Evolutionary conservation across 2,113 vertebrate species (phyloP), one percentile per base, ranked within the genome.

Genomic region (Elephas maximus): DNA sequence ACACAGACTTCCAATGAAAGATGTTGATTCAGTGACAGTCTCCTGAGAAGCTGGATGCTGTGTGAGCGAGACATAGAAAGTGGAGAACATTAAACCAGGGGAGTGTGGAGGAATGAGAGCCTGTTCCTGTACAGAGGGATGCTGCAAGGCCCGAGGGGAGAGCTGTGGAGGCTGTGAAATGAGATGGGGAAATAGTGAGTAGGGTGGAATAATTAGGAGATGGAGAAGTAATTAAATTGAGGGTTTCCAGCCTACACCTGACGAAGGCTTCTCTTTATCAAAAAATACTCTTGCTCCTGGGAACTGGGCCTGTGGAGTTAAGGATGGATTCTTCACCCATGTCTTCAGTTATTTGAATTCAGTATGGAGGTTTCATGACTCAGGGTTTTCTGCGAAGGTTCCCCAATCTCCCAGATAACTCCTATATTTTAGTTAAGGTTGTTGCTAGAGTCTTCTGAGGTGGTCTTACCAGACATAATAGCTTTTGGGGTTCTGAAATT

Each of bases 201-300:
- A 21, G 20, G 45, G 63, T 76, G 11, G 87, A 51, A 95, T 81
- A 87, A 74, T 63, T 28, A 90, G 90, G 78, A 85, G 63, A 83
- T 23, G 48, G 62, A 87, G 87, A 90, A 80, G 89, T 96, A 71
- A 96, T 96, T 97, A 96, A 84, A 84, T 77, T 30, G 79, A 93
- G 88, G 53, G 82, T 95, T 93, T 96, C 45, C 45, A 65, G 33
- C 74, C 67, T 79, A 28, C 45, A 82, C 57, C 79, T 82, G 82
- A 51, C 62, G 69, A 94, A 77, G 87, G 10, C 74, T 67, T 96
- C 83, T 95, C 33, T 90, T 62, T 90, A 84, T 94, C 93, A 84
- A 79, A 84, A 84, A 73, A 91, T n/a, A 0, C 18, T 26, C 37
- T 71, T 69, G 45, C 83, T 85, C 92, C 77, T 78, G 96, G 89